Percentiles rank a stretch among this genome's conserved stretches.
Evolutionary conservation across 2,113 vertebrate species (phyloP).

Genomic region (Ploceus nigricollis): DNA sequence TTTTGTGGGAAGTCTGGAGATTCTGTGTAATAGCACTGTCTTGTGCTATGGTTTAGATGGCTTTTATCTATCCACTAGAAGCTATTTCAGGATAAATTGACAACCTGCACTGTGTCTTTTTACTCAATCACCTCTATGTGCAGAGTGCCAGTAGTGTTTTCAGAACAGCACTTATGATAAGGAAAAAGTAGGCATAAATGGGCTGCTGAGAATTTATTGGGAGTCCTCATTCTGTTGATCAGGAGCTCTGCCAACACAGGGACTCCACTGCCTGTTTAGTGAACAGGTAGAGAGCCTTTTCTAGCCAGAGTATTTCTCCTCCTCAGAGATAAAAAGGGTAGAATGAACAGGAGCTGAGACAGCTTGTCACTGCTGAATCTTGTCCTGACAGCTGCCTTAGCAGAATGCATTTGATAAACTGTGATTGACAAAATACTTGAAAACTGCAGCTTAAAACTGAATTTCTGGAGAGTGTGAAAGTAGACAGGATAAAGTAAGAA

Average conservation of each 20-base stretch:
- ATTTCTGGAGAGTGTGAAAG: constrained; percentile 37
- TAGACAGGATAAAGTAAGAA: constrained; percentile 50
- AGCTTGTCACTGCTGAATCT: constrained; percentile 62
- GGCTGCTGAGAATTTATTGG: constrained; percentile 58
- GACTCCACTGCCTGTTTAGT: constrained; percentile 2
- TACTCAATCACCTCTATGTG: constrained; percentile 44
- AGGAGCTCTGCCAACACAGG: constrained; percentile 9
- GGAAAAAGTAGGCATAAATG: constrained; percentile 44
- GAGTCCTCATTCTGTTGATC: constrained; percentile 29
- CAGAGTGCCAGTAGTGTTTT: constrained; percentile 49
- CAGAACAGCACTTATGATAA: constrained; percentile 60
- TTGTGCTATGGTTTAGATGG: not conserved
- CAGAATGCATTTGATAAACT: constrained; percentile 71
- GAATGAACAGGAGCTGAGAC: constrained; percentile 54
- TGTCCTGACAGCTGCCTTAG: constrained; percentile 67
- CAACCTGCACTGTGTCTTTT: constrained; percentile 33
- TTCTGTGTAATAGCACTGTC: not conserved
- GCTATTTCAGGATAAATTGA: constrained; percentile 55
- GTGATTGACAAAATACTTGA: constrained; percentile 71
- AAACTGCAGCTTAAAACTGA: constrained; percentile 59
- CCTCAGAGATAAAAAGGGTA: constrained; percentile 50
- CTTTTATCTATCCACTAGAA: constrained; percentile 41
- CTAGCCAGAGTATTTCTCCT: constrained; percentile 31
- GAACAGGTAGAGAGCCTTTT: constrained; percentile 54
- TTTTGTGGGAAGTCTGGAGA: not conserved